A percentile compares a stretch with the other conserved stretches of the same genome.
phyloP scores from a whole-genome alignment of 2,797 vertebrate genomes.

The Agapornis canus region DNA sequence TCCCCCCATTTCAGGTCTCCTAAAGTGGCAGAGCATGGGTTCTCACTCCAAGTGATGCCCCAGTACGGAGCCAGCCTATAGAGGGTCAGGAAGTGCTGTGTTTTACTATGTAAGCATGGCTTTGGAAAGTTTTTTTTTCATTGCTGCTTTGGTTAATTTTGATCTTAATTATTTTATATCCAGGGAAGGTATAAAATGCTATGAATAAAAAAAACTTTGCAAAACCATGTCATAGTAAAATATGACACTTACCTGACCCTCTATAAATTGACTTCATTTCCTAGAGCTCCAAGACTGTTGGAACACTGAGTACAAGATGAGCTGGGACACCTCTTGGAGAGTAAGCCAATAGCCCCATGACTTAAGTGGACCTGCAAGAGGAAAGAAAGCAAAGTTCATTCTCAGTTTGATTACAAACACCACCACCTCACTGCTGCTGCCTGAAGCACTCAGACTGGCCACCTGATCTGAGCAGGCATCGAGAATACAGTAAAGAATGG shows the following conservation, averaged over 20 bases:
- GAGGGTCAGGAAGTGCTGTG: constrained; percentile 55
- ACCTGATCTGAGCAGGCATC: background rate
- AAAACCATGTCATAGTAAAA: constrained; percentile 75
- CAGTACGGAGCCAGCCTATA: constrained; percentile 58
- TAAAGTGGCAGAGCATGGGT: constrained; percentile 56
- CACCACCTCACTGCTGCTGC: background rate
- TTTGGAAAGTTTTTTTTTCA: constrained; percentile 70
- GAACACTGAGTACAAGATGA: constrained; percentile 31
- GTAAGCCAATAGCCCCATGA: constrained; percentile 31
- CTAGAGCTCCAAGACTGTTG: constrained; percentile 30
- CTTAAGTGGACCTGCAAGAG: constrained; percentile 59
- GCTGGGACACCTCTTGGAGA: constrained; percentile 53
- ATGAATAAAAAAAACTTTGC: constrained; percentile 66
- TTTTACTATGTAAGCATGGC: constrained; percentile 70
- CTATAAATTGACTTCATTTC: constrained; percentile 49
- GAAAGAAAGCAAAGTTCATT: constrained; percentile 33
- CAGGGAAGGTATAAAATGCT: constrained; percentile 46
- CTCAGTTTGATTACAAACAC: background rate
- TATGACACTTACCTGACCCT: constrained; percentile 63
- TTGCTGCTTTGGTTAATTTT: constrained; percentile 1
- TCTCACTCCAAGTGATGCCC: constrained; percentile 63
- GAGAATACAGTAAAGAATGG: background rate
- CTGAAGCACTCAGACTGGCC: background rate
- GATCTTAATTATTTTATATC: constrained; percentile 26
- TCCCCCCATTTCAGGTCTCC: constrained; percentile 44